Base-by-base conservation (phyloP, 64 coral and sea anemone species). In the Porites lutea region DNA sequence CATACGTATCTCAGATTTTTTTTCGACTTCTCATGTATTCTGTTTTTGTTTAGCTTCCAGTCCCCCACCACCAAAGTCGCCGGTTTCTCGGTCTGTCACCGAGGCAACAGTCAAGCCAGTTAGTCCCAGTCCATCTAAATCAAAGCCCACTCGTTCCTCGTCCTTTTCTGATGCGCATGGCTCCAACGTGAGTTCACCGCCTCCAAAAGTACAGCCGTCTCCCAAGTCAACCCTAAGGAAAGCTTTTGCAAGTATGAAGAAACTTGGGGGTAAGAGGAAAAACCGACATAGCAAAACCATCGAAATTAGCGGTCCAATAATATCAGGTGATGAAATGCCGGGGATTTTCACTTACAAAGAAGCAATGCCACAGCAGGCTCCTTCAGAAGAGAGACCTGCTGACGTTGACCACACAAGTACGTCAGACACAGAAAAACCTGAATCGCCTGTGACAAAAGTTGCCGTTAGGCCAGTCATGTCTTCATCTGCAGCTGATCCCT, bases 271-370 rank as follows among this genome's bases (percentile, higher is more conserved):
- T 1, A 70, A 85, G 50, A 86, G 65, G 50, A 93, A 93, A 79
- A 70, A 87, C 27, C 86, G 85, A 14, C 81, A 68, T 43, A 88
- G 86, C 57, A 82, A 84, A 51, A 93, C 82, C 45, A 76, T 93
- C 13, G 92, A 93, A 45, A 93, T 93, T 3, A 93, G 92, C 66
- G 69, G 63, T 6, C 92, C 92, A 10, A 89, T 93, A 19, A 20
- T 88, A 11, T 45, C 75, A 4, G 89, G 74, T 47, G 92, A 93
- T 6, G 86, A 93, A 2, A 37, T 73, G 3, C 59, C 72, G 15
- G 88, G 86, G 5, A 23, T 72, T 21, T 53, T 77, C 11, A 43
- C 57, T 19, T 76, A 71, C 19, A 71, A 89, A 52, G 92, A 93
- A 37, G 45, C 67, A 4, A 18, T 79, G 4, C 58, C 20, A 23